These are phyloP conservation scores for Brachyalestes nurse DNA, from an alignment of 2,797 vertebrate species.

Conservation along the genomic window DNA sequence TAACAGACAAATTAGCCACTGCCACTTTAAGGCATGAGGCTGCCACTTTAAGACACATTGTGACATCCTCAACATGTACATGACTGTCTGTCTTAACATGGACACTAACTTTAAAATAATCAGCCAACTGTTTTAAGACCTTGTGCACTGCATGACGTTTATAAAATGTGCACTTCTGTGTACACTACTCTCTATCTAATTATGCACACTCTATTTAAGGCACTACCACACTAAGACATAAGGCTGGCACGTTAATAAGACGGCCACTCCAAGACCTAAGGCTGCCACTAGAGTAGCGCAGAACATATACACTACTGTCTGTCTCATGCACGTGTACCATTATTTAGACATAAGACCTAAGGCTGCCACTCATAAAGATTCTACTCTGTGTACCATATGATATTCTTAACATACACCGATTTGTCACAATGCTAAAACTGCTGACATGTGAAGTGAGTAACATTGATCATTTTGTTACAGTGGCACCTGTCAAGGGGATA, in stretches of 20 bases:
- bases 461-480: no score
- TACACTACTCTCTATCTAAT: not conserved
- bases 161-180: not conserved
- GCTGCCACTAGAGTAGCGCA: not conserved
- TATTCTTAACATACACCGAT: no score
- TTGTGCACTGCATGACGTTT: not conserved
- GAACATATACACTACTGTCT: no score
- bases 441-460: no score
- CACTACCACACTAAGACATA: not conserved
- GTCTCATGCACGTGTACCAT: no score
- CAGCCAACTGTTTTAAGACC: no score
- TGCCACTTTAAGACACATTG: not conserved
- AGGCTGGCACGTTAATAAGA: not conserved
- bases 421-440: no score
- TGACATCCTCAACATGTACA: not conserved
- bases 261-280: not conserved
- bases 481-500: no score
- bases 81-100: not conserved
- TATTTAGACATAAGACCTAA: no score
- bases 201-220: not conserved
- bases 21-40: not conserved
- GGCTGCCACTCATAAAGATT: no score
- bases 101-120: not conserved
- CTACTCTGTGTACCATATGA: no score
- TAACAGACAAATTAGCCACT: constrained; percentile 5